A percentile compares a stretch with the other conserved stretches of the same genome.
Evolutionary conservation across 2,888 invertebrate species (phyloP).

Genomic region (Hemicrepidius hirtus): DNA sequence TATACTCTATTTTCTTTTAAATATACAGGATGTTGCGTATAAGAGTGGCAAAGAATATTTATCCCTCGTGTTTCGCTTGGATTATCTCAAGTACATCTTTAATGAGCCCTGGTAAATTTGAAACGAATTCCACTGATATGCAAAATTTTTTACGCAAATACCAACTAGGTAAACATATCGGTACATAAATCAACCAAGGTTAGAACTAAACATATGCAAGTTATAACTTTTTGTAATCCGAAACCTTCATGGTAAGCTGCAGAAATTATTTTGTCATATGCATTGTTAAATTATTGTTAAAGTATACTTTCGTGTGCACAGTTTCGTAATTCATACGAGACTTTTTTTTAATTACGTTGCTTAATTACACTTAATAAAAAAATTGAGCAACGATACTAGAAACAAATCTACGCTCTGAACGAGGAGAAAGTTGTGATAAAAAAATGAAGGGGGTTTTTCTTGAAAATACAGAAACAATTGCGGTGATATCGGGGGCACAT

Average conservation of each 20-base stretch:
- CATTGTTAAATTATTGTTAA: slow-evolving; percentile 47
- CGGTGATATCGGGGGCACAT: slow-evolving; percentile 16
- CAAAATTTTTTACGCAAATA: slow-evolving; percentile 9
- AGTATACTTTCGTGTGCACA: slow-evolving; percentile 17
- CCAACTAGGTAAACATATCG: slow-evolving; percentile 5
- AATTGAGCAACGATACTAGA: background rate
- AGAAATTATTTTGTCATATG: slow-evolving; percentile 50
- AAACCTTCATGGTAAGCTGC: slow-evolving; percentile 46
- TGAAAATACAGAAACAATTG: background rate
- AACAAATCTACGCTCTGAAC: background rate
- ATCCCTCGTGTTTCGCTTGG: background rate
- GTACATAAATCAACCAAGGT: slow-evolving; percentile 7
- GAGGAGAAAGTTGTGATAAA: slow-evolving; percentile 5
- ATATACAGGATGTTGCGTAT: too few relatives aligned
- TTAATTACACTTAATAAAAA: slow-evolving; percentile 12
- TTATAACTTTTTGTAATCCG: slow-evolving; percentile 13
- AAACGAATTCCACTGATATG: slow-evolving; percentile 13
- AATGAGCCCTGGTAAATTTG: slow-evolving; percentile 10
- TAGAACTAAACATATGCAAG: background rate
- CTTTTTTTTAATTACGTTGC: slow-evolving; percentile 13
- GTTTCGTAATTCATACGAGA: slow-evolving; percentile 18
- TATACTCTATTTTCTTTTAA: too few relatives aligned
- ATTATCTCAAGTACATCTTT: slow-evolving; percentile 2
- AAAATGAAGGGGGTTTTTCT: slow-evolving; percentile 9
- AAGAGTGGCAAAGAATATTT: too few relatives aligned